These are phyloP conservation scores for Polypterus senegalus DNA, from an alignment of 2,113 vertebrate genomes.

Conservation along the genomic window DNA sequence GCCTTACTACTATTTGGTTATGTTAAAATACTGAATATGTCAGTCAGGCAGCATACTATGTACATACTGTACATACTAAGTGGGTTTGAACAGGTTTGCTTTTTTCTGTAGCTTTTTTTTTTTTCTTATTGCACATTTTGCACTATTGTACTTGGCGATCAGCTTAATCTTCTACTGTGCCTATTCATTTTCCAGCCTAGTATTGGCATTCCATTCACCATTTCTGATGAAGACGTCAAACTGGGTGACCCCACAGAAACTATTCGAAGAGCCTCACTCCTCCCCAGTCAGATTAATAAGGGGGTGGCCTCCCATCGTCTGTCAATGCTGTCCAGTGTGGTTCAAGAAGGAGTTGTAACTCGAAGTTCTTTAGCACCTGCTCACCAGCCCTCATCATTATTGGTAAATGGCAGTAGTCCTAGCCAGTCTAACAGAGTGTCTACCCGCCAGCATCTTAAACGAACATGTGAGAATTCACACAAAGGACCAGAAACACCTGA, in stretches of 20 bases:
- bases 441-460: conserved; percentile 47
- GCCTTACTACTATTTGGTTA: too few species aligned
- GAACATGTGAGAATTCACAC: conserved; percentile 35
- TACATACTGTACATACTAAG: too few species aligned
- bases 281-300: conserved; percentile 58
- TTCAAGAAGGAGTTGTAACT: conserved; percentile 10
- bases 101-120: too few species aligned
- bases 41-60: too few species aligned
- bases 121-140: too few species aligned
- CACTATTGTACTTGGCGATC: too few species aligned
- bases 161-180: too few species aligned
- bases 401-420: too few species aligned
- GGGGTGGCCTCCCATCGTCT: conserved; percentile 30
- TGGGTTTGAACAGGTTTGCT: too few species aligned
- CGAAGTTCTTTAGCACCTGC: too few species aligned
- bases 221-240: conserved; percentile 79
- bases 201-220: conserved; percentile 30
- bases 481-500: conserved; percentile 50
- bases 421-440: conserved; percentile 20
- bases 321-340: conserved; percentile 51
- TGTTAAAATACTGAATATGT: too few species aligned
- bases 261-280: conserved; percentile 64
- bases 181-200: conserved; percentile 33
- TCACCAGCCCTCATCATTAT: too few species aligned
- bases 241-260: conserved; percentile 72